Conservation (phyloP, 2,113 vertebrate genomes). For the Tychaedon coryphoeus region DNA sequence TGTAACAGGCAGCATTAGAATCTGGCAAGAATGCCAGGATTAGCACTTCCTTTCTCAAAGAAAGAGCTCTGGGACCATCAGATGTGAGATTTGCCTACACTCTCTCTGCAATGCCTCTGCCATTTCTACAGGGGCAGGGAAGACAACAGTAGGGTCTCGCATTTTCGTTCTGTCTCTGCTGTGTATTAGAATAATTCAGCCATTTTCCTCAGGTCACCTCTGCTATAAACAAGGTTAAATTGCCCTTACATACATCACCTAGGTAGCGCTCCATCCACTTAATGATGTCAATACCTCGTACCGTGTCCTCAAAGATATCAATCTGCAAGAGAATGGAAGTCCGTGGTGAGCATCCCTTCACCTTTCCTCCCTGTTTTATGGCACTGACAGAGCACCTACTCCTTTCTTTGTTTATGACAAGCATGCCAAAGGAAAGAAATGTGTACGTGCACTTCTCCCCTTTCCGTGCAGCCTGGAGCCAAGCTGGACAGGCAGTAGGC, state of each 20-base stretch:
- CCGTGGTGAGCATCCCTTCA: neutral
- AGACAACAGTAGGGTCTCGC: neutral
- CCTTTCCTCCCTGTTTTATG: neutral
- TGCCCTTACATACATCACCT: constrained; percentile 85
- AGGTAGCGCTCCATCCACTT: constrained; percentile 95
- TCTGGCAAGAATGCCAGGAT: neutral
- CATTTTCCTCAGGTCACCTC: neutral
- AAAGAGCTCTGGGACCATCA: neutral
- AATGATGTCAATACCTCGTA: constrained; percentile 88
- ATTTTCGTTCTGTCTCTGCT: constrained; percentile 17
- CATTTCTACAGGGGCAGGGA: neutral
- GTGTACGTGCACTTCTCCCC: neutral
- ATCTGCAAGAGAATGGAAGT: constrained; percentile 74
- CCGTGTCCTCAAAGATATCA: constrained; percentile 89
- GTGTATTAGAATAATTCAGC: neutral
- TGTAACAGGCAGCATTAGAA: neutral
- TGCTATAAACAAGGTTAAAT: constrained; percentile 14
- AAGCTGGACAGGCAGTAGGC: neutral
- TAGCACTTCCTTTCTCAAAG: neutral
- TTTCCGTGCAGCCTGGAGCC: accelerated
- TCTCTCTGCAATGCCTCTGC: neutral
- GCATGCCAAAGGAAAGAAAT: neutral
- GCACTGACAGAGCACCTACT: neutral
- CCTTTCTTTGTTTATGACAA: neutral
- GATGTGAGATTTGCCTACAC: neutral